A percentile compares a stretch with the other conserved stretches of the same genome.
phyloP scores from a whole-genome alignment of 1,140 invertebrate species.

The Zelostemma sp. region DNA sequence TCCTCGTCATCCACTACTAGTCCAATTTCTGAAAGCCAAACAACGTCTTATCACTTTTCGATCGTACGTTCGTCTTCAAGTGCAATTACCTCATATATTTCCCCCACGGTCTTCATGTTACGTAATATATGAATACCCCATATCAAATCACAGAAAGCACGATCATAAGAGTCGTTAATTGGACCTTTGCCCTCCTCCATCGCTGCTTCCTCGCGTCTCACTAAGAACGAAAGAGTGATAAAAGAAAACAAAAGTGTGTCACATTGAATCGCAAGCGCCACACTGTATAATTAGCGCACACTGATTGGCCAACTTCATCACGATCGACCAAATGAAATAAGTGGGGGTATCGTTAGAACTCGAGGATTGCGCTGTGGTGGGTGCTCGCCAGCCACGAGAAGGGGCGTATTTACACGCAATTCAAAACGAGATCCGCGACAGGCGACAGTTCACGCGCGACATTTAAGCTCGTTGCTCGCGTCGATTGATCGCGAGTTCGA shows the following conservation, averaged over 20 bases:
- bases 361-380: constrained; percentile 5
- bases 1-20: no score
- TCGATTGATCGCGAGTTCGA: no score
- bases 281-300: constrained; percentile 51
- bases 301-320: constrained; percentile 56
- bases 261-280: constrained; percentile 15
- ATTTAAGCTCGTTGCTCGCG: constrained; percentile 19
- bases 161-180: not conserved
- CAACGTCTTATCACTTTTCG: no score
- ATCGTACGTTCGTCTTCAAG: no score
- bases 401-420: constrained; percentile 33
- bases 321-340: constrained; percentile 3
- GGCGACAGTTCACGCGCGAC: constrained; percentile 41
- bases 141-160: constrained; percentile 1
- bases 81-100: no score
- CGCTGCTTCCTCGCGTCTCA: not conserved
- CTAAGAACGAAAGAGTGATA: not conserved
- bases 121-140: not conserved
- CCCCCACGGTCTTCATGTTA: no score
- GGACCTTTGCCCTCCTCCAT: constrained; percentile 1
- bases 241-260: not conserved
- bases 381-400: constrained; percentile 16
- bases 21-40: no score
- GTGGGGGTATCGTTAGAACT: constrained; percentile 19
- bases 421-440: constrained; percentile 15